A percentile compares a stretch with the other conserved stretches of the same genome.
Evolutionary conservation across 2,113 vertebrate genomes (phyloP).

Genomic region (Eudorcas thomsonii): DNA sequence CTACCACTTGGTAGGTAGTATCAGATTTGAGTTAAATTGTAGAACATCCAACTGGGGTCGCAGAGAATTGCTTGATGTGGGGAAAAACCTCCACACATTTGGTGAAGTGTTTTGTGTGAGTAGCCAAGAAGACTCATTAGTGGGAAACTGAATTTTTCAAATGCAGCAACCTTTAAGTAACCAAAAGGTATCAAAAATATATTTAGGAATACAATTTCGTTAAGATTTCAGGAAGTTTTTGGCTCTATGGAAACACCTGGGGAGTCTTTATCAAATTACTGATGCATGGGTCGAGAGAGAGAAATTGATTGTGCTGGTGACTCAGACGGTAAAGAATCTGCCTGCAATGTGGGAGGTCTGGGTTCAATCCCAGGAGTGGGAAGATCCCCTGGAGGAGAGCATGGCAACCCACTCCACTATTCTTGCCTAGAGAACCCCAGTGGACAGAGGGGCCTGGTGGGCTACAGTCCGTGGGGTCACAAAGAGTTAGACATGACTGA

Average conservation of each 20-base stretch:
- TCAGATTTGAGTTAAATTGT: not conserved
- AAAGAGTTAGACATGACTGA: not conserved
- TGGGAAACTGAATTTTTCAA: not conserved
- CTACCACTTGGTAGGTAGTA: not conserved
- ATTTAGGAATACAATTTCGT: not conserved
- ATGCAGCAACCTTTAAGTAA: not conserved
- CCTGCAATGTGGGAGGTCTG: not conserved
- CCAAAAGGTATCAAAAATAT: not conserved
- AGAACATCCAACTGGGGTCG: not conserved
- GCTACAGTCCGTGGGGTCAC: not conserved
- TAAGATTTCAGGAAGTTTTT: not conserved
- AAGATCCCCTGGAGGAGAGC: not conserved
- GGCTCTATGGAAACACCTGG: not conserved
- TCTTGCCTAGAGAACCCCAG: not conserved
- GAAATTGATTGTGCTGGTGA: not conserved
- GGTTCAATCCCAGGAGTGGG: not conserved
- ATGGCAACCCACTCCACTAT: not conserved
- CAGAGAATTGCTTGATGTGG: not conserved
- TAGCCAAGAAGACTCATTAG: not conserved
- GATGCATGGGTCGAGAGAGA: not conserved
- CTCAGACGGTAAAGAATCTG: not conserved
- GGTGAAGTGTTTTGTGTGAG: not conserved
- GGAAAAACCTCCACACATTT: not conserved
- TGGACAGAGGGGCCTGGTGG: not conserved
- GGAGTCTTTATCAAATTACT: not conserved